Percentiles rank a stretch among this genome's conserved stretches.
Conservation (phyloP, 2,888 invertebrate species). For the Drosophila neutralis region DNA sequence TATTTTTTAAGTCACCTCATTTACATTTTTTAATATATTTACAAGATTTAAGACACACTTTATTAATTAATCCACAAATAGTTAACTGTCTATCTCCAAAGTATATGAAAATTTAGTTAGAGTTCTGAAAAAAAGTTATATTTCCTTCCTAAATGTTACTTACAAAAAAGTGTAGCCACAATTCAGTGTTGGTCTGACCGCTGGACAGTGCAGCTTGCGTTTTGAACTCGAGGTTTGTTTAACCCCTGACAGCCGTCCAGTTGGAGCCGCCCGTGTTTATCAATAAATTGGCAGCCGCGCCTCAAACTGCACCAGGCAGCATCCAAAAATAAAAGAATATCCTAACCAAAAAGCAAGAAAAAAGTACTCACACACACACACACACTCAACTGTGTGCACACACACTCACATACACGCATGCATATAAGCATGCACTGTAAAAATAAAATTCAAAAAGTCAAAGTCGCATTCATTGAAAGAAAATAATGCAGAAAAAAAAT, state of each 20-base stretch:
- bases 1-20: too few species aligned
- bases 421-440: slow-evolving; percentile 32
- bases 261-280: slow-evolving; percentile 58
- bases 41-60: not conserved
- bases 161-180: not conserved
- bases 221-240: slow-evolving; percentile 36
- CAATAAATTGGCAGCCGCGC: slow-evolving; percentile 71
- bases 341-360: slow-evolving; percentile 55
- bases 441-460: slow-evolving; percentile 74
- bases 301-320: slow-evolving; percentile 55
- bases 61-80: too few species aligned
- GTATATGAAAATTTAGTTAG: not conserved
- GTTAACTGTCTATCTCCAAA: too few species aligned
- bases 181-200: slow-evolving; percentile 1
- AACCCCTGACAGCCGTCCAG: slow-evolving; percentile 36
- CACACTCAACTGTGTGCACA: slow-evolving; percentile 5
- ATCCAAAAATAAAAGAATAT: slow-evolving; percentile 37
- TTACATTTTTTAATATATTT: not conserved
- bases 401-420: slow-evolving; percentile 4
- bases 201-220: slow-evolving; percentile 3
- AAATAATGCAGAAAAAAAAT: slow-evolving; percentile 42
- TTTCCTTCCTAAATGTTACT: rapidly evolving
- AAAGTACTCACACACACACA: slow-evolving; percentile 15
- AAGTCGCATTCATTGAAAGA: slow-evolving; percentile 30
- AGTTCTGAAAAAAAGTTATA: not conserved